These are phyloP conservation scores for Salvelinus namaycush DNA, from an alignment of 2,113 vertebrate genomes.

Conservation along the genomic window DNA sequence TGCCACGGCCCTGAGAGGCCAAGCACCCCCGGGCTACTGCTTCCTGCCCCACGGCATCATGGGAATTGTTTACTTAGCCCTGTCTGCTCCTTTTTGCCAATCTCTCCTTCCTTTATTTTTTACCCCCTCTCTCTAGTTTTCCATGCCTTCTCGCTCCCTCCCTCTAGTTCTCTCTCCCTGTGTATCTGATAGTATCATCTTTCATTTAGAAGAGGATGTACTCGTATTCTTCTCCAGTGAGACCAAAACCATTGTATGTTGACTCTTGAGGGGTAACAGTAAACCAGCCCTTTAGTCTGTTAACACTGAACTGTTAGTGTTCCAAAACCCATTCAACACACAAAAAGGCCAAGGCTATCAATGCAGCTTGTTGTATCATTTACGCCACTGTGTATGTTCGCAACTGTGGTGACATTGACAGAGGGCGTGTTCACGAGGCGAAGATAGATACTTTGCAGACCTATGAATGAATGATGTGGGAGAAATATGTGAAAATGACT, in stretches of 20 bases:
- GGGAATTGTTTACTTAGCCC: slow-evolving; percentile 65
- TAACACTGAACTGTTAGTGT: slow-evolving; percentile 53
- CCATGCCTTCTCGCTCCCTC: slow-evolving; percentile 37
- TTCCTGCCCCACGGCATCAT: slow-evolving; percentile 57
- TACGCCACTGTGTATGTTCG: slow-evolving; percentile 40
- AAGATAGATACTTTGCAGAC: slow-evolving; percentile 38
- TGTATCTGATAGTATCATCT: slow-evolving; percentile 54
- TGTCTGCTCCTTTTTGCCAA: slow-evolving; percentile 53
- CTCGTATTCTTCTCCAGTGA: slow-evolving; percentile 53
- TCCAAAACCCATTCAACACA: slow-evolving; percentile 44
- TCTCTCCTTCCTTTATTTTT: slow-evolving; percentile 29
- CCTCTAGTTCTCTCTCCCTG: slow-evolving; percentile 26
- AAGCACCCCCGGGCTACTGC: slow-evolving; percentile 47
- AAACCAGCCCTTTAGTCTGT: slow-evolving; percentile 57
- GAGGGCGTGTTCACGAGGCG: slow-evolving; percentile 36
- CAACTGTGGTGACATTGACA: slow-evolving; percentile 33
- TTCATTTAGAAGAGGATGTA: slow-evolving; percentile 61
- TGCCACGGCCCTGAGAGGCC: slow-evolving; percentile 69
- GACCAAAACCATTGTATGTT: slow-evolving; percentile 63
- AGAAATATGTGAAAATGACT: slow-evolving; percentile 53
- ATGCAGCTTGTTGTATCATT: slow-evolving; percentile 46
- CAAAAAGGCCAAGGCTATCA: slow-evolving; percentile 50
- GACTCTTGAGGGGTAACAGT: slow-evolving; percentile 59
- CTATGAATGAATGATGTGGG: slow-evolving; percentile 64
- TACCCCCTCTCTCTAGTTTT: slow-evolving; percentile 36